Base-by-base conservation (phyloP, 2,797 vertebrate species). In the Smutsia temminckii region DNA sequence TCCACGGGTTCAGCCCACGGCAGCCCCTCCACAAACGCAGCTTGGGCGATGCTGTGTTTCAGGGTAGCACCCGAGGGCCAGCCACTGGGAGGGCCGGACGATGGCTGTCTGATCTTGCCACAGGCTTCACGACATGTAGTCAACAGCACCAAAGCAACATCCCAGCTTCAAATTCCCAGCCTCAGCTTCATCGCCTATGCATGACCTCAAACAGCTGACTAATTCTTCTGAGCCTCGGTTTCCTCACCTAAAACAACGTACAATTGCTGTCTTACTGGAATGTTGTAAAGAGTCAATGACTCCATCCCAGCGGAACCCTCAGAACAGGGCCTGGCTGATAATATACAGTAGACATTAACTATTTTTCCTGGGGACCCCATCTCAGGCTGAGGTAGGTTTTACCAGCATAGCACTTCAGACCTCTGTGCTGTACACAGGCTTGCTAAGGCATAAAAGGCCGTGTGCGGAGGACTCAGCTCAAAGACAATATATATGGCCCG, bases 401-500 rank as follows among this genome's bases (percentile, higher is more conserved):
- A 63, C 49, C 40, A 69, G 77, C 25, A 32, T 1, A 42, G 53
- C 18, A 18, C 8, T 83, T 57, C 16, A 55, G 63, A 23, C 9
- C 61, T 85, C 61, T 61, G 8, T 64, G 85, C 68, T 85, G 46
- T 9, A 80, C n/a, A 34, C 49, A 92, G 57, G 74, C 32, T 21
- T 29, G 17, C 53, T 68, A 55, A 75, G 72, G 78, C 4, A 1
- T 11, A 5, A n/a, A 42, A 61, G 55, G 16, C 59, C 0, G 0
- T 32, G 68, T 2, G 78, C 27, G 3, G 2, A 53, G 40, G 75
- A 69, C 46, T 46, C 8, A 18, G 87, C 6, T 63, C 80, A 34
- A 25, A 32, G 59, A 29, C 1, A 17, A 23, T 25, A 14, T 0
- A 1, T 0, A 1, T 1, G 20, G 34, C 66, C 79, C 23, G 5